Base-by-base conservation (phyloP, 2,113 vertebrate species). In the Oriolus oriolus region DNA sequence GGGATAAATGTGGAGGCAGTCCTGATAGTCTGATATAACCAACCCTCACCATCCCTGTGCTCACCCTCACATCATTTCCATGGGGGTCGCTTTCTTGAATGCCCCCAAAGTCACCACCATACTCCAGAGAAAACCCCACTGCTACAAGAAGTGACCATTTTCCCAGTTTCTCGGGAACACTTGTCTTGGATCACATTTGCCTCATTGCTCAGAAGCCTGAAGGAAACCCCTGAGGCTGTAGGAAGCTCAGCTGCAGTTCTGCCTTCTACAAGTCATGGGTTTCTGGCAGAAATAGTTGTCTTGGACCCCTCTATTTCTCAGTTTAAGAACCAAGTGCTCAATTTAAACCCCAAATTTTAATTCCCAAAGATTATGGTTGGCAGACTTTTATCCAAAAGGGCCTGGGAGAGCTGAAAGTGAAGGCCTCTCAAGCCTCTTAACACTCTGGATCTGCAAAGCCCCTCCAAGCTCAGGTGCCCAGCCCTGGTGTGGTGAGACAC, bases 81-180 rank as follows among this genome's bases (percentile, higher is more conserved):
- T 3, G 50, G 57, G 9, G 57, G 7, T 71, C 10, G 2, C 27
- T 45, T 54, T 74, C 19, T 33, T 33, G 11, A 85, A 56, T 9
- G 11, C 10, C 33, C 22, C 41, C 21, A 23, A 64, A 65, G n/a
- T 21, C 41, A 45, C 22, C 27, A 59, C 18, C 9, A n/a, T 30
- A 28, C 54, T 47, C 41, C 54, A 59, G 41, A 57, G 57, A 21
- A 92, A 83, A 77, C 5, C 14, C 11, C 27, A 39, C 20, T 77
- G 71, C 59, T n/a, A 66, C 18, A 69, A 49, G 49, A 75, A 83
- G 44, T 8, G 13, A 73, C 39, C 12, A 28, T 54, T 70, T 86
- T 33, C 8, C 14, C 47, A 65, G 0, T 45, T 63, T 80, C 59
- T 60, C 1, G 1, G 35, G 31, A 79, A 12, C 1, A 0, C 30